These are phyloP conservation scores for Malacoctenus gilli DNA, from an alignment of 2,797 vertebrate species.

Conservation along the genomic window DNA sequence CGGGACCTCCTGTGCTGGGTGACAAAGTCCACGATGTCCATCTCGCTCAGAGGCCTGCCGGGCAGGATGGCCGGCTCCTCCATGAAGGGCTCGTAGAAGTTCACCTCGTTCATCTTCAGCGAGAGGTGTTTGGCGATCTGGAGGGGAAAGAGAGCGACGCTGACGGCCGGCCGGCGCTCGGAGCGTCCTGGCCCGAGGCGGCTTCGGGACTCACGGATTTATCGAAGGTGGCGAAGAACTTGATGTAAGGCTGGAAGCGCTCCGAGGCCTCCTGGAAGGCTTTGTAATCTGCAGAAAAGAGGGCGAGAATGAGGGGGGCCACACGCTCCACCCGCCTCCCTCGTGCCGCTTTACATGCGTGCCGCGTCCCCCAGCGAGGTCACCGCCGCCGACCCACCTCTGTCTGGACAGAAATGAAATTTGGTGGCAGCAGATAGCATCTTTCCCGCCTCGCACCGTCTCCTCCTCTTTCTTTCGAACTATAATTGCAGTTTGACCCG, in stretches of 20 bases:
- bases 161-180: too few relatives aligned
- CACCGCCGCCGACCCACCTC: slow-evolving; percentile 56
- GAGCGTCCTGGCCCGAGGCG: too few relatives aligned
- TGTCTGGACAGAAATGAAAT: slow-evolving; percentile 65
- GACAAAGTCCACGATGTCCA: slow-evolving; percentile 93
- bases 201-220: slow-evolving; percentile 92
- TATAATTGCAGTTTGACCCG: slow-evolving; percentile 74
- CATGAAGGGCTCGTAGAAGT: slow-evolving; percentile 98
- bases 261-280: slow-evolving; percentile 94
- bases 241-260: slow-evolving; percentile 94
- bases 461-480: slow-evolving; percentile 30
- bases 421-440: slow-evolving; percentile 51
- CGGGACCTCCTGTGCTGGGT: slow-evolving; percentile 91
- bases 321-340: slow-evolving; percentile 29
- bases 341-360: slow-evolving; percentile 45
- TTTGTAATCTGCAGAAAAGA: slow-evolving; percentile 85
- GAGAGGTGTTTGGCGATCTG: slow-evolving; percentile 97
- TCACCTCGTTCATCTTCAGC: slow-evolving; percentile 95
- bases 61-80: slow-evolving; percentile 91
- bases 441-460: slow-evolving; percentile 20
- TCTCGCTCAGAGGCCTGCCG: slow-evolving; percentile 89
- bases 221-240: slow-evolving; percentile 96
- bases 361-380: slow-evolving; percentile 61
- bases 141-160: too few relatives aligned
- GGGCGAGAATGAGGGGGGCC: slow-evolving; percentile 24